phyloP scores from a whole-genome alignment of 1,140 invertebrate species.

The Lordiphosa stackelbergi region DNA sequence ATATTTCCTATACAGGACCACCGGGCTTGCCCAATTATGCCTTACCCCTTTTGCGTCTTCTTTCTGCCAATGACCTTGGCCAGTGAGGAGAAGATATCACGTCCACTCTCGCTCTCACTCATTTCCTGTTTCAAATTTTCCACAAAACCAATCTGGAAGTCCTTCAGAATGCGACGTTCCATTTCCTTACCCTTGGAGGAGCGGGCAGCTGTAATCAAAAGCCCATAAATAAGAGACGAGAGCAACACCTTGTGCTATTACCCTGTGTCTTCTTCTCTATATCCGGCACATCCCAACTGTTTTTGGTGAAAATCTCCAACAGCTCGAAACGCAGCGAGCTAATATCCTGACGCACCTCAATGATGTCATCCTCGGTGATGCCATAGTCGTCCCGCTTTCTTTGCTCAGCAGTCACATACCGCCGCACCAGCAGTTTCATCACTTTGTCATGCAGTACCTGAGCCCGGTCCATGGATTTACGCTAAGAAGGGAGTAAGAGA shows the following conservation, averaged over 20 bases:
- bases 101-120: conserved; percentile 82
- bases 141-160: conserved; percentile 92
- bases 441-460: conserved; percentile 84
- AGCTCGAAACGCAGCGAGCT: conserved; percentile 90
- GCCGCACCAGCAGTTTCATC: conserved; percentile 87
- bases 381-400: conserved; percentile 88
- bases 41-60: conserved; percentile 79
- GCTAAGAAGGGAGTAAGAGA: conserved; percentile 77
- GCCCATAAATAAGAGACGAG: conserved; percentile 1
- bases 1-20: no score
- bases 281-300: conserved; percentile 88
- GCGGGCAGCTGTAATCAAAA: conserved; percentile 79
- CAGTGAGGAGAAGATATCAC: conserved; percentile 89
- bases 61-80: conserved; percentile 85
- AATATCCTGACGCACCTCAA: conserved; percentile 97
- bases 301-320: conserved; percentile 90
- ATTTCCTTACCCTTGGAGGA: conserved; percentile 91
- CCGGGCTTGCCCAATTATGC: no score
- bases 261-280: conserved; percentile 81
- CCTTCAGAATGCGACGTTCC: conserved; percentile 90
- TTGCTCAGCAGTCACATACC: conserved; percentile 91
- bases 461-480: conserved; percentile 85
- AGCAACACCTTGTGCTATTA: conserved; percentile 68
- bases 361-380: conserved; percentile 96
- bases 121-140: conserved; percentile 88